phyloP scores from a whole-genome alignment of 2,888 invertebrate species.

The Augochlorella aurata region DNA sequence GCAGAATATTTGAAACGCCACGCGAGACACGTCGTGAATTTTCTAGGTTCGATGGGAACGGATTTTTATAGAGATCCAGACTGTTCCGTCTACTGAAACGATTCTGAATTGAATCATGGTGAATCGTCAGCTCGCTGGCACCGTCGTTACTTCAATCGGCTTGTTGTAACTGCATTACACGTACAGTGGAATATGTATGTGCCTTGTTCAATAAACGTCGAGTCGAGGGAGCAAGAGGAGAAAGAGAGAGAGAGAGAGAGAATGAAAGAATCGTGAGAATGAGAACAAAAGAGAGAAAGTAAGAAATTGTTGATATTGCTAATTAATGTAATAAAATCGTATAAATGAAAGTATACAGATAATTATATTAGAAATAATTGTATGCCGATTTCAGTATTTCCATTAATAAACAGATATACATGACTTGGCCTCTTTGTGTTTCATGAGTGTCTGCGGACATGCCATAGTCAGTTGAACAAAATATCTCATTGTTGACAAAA shows the following conservation, averaged over 20 bases:
- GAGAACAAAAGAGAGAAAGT: conserved; percentile 19
- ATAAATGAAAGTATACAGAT: conserved; percentile 51
- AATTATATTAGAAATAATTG: conserved; percentile 64
- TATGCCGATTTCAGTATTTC: conserved; percentile 77
- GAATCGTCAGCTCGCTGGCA: conserved; percentile 33
- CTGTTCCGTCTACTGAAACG: conserved; percentile 76
- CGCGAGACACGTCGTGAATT: conserved; percentile 36
- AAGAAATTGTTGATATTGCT: conserved; percentile 61
- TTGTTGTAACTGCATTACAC: conserved; percentile 46
- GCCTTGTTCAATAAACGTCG: conserved; percentile 39
- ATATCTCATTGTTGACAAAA: background rate
- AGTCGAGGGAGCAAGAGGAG: background rate
- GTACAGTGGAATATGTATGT: conserved; percentile 25
- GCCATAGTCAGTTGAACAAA: background rate
- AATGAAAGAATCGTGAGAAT: background rate
- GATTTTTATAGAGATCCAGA: conserved; percentile 60
- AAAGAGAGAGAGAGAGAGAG: conserved; percentile 10
- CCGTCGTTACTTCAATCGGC: conserved; percentile 43
- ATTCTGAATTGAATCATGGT: conserved; percentile 66
- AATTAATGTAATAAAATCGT: conserved; percentile 55
- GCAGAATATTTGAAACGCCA: conserved; percentile 40
- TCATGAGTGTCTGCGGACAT: background rate
- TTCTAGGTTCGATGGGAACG: conserved; percentile 34
- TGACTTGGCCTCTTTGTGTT: conserved; percentile 39
- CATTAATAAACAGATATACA: conserved; percentile 70